A percentile compares a stretch with the other conserved stretches of the same genome.
phyloP scores from a whole-genome alignment of 92 coral and sea anemone species.

The Zoanthus sansibaricus region DNA sequence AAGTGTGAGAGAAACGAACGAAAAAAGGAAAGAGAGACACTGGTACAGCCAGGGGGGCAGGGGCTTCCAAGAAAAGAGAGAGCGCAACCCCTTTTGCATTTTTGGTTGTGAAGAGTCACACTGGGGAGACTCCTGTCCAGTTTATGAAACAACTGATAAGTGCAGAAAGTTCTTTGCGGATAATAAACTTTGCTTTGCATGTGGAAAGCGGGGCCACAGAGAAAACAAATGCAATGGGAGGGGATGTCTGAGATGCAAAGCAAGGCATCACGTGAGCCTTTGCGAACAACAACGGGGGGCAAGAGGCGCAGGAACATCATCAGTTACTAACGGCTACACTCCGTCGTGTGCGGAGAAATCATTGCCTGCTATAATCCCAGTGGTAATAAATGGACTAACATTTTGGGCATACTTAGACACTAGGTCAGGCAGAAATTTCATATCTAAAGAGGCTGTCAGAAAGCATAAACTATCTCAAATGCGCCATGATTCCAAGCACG shows the following conservation, averaged over 20 bases:
- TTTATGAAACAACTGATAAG: conserved; percentile 37
- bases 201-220: conserved; percentile 62
- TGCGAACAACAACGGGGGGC: conserved; percentile 13
- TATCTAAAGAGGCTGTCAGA: conserved; percentile 53
- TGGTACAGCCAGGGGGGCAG: conserved; percentile 16
- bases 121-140: background rate
- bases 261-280: conserved; percentile 69
- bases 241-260: conserved; percentile 66
- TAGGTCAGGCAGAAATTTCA: conserved; percentile 65
- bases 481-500: conserved; percentile 59
- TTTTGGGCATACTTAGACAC: conserved; percentile 75
- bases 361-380: conserved; percentile 75
- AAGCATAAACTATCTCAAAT: background rate
- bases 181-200: conserved; percentile 61
- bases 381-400: conserved; percentile 31
- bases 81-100: conserved; percentile 40
- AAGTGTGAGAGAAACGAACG: background rate
- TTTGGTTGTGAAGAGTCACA: conserved; percentile 13
- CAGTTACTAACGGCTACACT: background rate
- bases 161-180: conserved; percentile 63
- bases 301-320: background rate
- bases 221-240: conserved; percentile 52
- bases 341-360: conserved; percentile 12
- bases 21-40: conserved; percentile 39
- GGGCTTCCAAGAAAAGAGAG: conserved; percentile 36